Evolutionary conservation across 2,113 vertebrate genomes (phyloP), one percentile per base, ranked within the genome.

Genomic region (Sprattus sprattus): DNA sequence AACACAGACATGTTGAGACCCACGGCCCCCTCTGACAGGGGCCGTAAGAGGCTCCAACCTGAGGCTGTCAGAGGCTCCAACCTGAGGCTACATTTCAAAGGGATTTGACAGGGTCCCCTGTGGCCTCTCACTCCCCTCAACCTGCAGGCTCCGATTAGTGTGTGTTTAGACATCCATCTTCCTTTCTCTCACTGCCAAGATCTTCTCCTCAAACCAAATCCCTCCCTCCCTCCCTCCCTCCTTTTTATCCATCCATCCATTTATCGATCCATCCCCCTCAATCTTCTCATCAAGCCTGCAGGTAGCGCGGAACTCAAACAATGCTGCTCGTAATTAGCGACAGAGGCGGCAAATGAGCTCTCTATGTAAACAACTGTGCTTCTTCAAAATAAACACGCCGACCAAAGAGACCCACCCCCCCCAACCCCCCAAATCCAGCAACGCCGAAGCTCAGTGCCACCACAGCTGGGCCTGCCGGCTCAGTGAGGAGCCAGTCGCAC

Each of bases 381-480:
- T 20, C 64, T 52, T 90, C 52, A 88, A 78, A 90, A 86, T 92
- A 93, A 93, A 92, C 91, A 91, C n/a, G 47, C 28, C 28, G 54
- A 91, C 89, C 92, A 90, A 91, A 93, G 87, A 88, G 82, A 67
- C 28, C 71, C 32, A 28, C 28, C 67, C 67, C 25, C n/a, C 45
- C 80, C 82, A 84, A 52, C 44, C 83, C 86, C 86, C 49, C 81
- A 28, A 39, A 39, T 39, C 71, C 25, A 78, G 32, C 71, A 78
- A 28, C 15, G 71, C 32, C 11, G 28, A 39, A 5, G 32, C 71
- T 78, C 9, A 78, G 32, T 78, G 71, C 28, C 71, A 78, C 71
- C 71, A 78, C 71, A 78, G 71, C 71, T 78, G 71, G 71, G 13
- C 28, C 25, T 32, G 20, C 11, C 13, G 71, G 71, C 60, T 85